Conservation (phyloP, 2,888 invertebrate genomes). For the Pocota personata region DNA sequence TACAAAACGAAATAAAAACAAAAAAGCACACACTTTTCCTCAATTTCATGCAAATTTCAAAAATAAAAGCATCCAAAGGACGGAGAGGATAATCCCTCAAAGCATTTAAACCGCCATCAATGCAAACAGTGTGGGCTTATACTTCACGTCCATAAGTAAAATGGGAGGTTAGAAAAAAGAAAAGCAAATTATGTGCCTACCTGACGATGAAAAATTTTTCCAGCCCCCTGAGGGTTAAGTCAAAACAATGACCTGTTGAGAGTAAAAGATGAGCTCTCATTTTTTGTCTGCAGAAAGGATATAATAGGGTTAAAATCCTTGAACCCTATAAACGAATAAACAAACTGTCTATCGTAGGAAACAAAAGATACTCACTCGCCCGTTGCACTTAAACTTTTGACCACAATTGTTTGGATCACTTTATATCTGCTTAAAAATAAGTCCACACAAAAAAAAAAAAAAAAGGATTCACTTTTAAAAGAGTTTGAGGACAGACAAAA, state of each 20-base stretch:
- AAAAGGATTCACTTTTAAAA: background rate
- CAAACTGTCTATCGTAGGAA: background rate
- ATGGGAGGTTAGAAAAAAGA: background rate
- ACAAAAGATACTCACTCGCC: background rate
- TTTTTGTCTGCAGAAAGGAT: background rate
- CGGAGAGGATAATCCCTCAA: conserved; percentile 27
- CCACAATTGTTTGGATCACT: background rate
- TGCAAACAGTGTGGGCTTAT: conserved; percentile 4
- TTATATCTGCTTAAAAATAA: background rate
- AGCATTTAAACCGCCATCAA: conserved; percentile 10
- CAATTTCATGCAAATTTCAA: conserved; percentile 47
- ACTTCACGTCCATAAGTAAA: background rate
- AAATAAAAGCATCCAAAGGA: conserved; percentile 16
- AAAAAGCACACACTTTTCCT: conserved; percentile 17
- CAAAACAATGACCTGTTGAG: conserved; percentile 36
- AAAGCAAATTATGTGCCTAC: background rate
- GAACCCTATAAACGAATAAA: background rate
- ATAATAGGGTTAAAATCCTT: background rate
- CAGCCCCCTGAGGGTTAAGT: background rate
- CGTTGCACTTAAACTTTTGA: conserved; percentile 16
- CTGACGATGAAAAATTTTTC: background rate
- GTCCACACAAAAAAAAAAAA: background rate
- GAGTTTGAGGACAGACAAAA: background rate
- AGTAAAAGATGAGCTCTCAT: background rate
- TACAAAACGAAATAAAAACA: background rate